A percentile compares a stretch with the other conserved stretches of the same genome.
Evolutionary conservation across 2,797 vertebrate genomes (phyloP).

Genomic region (Ctenopoma kingsleyae): DNA sequence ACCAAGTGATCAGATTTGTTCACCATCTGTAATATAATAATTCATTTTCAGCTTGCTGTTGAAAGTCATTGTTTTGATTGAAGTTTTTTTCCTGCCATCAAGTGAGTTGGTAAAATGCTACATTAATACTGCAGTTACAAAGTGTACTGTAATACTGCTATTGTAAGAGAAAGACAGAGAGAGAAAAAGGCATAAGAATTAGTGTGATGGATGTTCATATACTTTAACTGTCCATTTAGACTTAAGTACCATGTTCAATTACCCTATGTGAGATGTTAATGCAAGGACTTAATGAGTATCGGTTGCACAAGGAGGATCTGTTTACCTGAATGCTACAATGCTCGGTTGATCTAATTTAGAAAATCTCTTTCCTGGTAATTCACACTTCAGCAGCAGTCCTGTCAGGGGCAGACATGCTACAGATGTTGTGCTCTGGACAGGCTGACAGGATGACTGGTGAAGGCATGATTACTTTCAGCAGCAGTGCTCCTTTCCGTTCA

Average conservation of each 20-base stretch:
- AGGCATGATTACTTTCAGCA: constrained; percentile 75
- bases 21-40: neutral
- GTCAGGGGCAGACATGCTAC: constrained; percentile 74
- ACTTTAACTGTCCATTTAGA: constrained; percentile 65
- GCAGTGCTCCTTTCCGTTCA: constrained; percentile 61
- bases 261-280: constrained; percentile 70
- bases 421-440: constrained; percentile 73
- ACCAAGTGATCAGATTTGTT: neutral
- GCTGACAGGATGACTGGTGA: constrained; percentile 80
- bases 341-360: constrained; percentile 73
- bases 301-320: constrained; percentile 69
- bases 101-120: constrained; percentile 24
- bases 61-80: neutral
- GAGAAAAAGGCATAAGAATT: constrained; percentile 3
- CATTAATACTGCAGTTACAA: constrained; percentile 22
- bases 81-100: neutral
- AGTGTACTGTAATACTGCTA: constrained; percentile 19
- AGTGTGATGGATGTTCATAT: constrained; percentile 61
- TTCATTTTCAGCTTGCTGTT: neutral
- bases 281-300: constrained; percentile 69
- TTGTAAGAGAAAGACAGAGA: constrained; percentile 7
- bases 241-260: constrained; percentile 70
- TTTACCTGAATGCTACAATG: constrained; percentile 73
- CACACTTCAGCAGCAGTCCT: constrained; percentile 65
- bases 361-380: constrained; percentile 68